These are phyloP conservation scores for Protonemura montana DNA, from an alignment of 2,888 invertebrate species.

Conservation along the genomic window DNA sequence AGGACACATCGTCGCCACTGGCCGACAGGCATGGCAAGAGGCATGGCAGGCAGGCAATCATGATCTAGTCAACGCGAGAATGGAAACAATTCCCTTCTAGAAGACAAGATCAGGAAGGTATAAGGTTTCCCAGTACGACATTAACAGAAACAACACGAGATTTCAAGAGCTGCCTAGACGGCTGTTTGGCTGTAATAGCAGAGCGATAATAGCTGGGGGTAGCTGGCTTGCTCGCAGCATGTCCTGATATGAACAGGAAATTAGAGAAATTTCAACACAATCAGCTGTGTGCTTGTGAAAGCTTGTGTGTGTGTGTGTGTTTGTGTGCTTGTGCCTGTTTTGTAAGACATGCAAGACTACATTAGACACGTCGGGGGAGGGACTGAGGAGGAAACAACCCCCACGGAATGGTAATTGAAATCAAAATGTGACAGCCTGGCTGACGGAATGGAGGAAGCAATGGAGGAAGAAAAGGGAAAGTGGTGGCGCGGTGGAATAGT, in stretches of 20 bases:
- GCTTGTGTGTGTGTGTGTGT: background rate
- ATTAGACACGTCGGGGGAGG: background rate
- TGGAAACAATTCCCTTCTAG: constrained; percentile 1
- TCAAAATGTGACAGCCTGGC: constrained; percentile 22
- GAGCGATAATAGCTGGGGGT: background rate
- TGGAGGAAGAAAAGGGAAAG: background rate
- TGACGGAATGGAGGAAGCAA: background rate
- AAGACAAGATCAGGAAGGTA: constrained; percentile 40
- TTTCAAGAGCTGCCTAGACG: constrained; percentile 1
- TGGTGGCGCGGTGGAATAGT: background rate
- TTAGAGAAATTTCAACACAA: constrained; percentile 42
- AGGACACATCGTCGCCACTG: background rate
- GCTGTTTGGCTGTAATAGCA: background rate
- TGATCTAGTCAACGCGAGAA: constrained; percentile 24
- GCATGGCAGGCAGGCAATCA: constrained; percentile 14
- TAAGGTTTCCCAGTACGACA: constrained; percentile 35
- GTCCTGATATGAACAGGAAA: constrained; percentile 40
- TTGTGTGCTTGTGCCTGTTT: background rate
- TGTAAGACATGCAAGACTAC: background rate
- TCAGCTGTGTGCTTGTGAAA: background rate
- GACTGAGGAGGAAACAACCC: background rate
- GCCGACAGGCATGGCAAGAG: background rate
- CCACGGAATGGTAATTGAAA: constrained; percentile 26
- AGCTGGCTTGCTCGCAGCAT: constrained; percentile 7
- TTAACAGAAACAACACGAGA: constrained; percentile 41